Base-by-base conservation (phyloP, 2,888 invertebrate genomes). In the Dolichomitus sp. region DNA sequence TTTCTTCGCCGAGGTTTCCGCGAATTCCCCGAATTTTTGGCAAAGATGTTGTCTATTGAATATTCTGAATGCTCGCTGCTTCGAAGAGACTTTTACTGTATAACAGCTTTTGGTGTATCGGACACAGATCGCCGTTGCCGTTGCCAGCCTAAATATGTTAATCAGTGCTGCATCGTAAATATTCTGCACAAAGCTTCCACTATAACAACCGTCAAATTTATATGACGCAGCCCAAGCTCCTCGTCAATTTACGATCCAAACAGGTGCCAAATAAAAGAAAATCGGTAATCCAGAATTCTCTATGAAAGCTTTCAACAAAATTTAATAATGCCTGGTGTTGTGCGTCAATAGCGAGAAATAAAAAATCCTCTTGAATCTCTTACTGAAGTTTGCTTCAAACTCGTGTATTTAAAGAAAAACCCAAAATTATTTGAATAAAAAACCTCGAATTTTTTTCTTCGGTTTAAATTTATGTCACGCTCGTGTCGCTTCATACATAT, bases 131-230 rank as follows among this genome's bases (percentile, higher is more conserved):
- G 23, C 12, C 17, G 3, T 37, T 19, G 42, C 0, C 17, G 37
- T 42, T 45, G 57, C 45, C 70, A 17, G 57, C 30, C 70, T 11
- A 42, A 12, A 12, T 59, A 45, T 59, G 48, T 72, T 45, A 73
- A 63, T 73, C 63, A 73, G 50, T 50, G 33, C 40, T 27, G 73
- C 48, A 27, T 63, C 75, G 57, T 76, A 76, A 76, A 76, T 59
- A 54, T 68, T 48, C n/a, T 9, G 11, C 45, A 17, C n/a, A 45
- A 14, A 57, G 33, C 23, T 45, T 23, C n/a, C 33, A n/a, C n/a
- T 45, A n/a, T 9, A 33, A 57, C 1, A 45, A 40, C 6, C 3
- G 1, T 17, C 37, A 11, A 76, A 59, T 40, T 61, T 59, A 48
- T 68, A 9, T 23, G n/a, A 19, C 50, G 9, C 57, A 4, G 37